phyloP scores from a whole-genome alignment of 1,140 invertebrate species.

The Polypedilum pembai region DNA sequence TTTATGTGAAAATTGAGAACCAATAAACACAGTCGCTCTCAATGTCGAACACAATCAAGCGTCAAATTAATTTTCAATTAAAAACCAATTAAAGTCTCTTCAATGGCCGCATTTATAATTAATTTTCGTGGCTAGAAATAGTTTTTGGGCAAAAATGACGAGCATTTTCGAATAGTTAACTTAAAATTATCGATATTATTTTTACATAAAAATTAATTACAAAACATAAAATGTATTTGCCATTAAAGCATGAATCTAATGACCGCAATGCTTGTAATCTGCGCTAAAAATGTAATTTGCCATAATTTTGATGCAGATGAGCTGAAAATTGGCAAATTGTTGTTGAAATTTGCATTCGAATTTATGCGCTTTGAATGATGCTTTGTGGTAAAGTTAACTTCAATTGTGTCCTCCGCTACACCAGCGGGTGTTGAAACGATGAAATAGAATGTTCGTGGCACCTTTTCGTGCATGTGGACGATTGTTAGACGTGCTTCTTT shows the following conservation, averaged over 20 bases:
- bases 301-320: neutral
- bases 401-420: slow-evolving; percentile 41
- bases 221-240: too few species aligned
- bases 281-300: neutral
- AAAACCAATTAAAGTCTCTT: neutral
- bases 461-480: slow-evolving; percentile 43
- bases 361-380: slow-evolving; percentile 12
- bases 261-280: neutral
- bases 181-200: too few species aligned
- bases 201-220: too few species aligned
- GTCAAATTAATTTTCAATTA: slow-evolving; percentile 15
- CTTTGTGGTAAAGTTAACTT: slow-evolving; percentile 40
- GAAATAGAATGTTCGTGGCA: slow-evolving; percentile 43
- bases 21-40: too few species aligned
- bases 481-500: slow-evolving; percentile 43
- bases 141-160: too few species aligned
- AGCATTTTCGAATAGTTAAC: too few species aligned
- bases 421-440: slow-evolving; percentile 42
- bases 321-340: slow-evolving; percentile 24
- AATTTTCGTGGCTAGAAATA: neutral
- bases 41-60: too few species aligned
- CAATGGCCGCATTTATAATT: neutral
- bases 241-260: too few species aligned
- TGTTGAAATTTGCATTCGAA: neutral
- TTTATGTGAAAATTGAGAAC: too few species aligned